Base-by-base conservation (phyloP, 2,113 vertebrate species). In the Platysternon megacephalum region DNA sequence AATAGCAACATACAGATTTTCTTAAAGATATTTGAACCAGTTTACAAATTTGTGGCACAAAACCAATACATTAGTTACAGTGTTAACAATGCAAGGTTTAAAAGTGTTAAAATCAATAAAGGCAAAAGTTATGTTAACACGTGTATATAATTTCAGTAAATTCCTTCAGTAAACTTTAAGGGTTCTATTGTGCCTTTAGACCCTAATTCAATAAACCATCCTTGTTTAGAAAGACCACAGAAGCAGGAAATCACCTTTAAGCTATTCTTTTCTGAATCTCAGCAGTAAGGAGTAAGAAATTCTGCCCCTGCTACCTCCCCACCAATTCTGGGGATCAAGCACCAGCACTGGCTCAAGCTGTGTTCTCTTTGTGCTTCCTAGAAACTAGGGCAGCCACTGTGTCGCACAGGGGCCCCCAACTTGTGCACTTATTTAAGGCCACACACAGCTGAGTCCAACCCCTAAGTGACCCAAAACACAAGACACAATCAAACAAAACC, bases 11-110 rank as follows among this genome's bases (percentile, higher is more conserved):
- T 19, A 48, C 8, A 28, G 29, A 35, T 49, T 79, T 35, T 16
- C 56, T 16, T 13, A 42, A 82, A 14, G 2, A 2, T 12, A 17
- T 9, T 56, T 26, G 2, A 0, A 35, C 72, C 26, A 2, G 8
- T 35, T 32, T 72, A 39, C 39, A 48, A 32, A 55, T 11, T 32
- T 35, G 39, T 46, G 65, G 72, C 32, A 56, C 35, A 76, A 49
- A 28, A 56, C 7, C 35, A 72, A 76, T 11, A 82, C 48, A 55
- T 76, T 76, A 44, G 8, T 56, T 74, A 61, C 29, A 55, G 7
- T 3, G 12, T 21, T 82, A 48, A 24, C 39, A 42, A 79, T 48
- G 4, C 7, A 79, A 49, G 17, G 16, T 76, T 79, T 21, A 21
- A 51, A 42, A 58, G 48, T 58, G 14, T 42, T 56, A n/a, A n/a